phyloP scores from a whole-genome alignment of 2,797 vertebrate genomes.

The Artibeus jamaicensis region DNA sequence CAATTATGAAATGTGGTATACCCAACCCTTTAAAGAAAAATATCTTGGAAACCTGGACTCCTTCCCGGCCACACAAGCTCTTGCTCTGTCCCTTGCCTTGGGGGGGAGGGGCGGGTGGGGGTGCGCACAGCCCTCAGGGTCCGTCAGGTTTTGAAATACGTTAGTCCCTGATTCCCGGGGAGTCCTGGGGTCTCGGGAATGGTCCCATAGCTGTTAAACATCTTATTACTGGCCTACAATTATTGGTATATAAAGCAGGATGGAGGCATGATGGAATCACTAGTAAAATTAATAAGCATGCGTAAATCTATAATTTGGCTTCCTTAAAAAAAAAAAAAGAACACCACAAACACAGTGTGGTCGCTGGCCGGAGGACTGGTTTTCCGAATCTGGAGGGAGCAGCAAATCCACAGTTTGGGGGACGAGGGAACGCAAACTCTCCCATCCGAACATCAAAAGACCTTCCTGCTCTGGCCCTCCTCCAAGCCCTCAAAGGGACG shows the following conservation, averaged over 20 bases:
- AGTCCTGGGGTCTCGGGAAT: not conserved
- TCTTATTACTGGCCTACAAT: not conserved
- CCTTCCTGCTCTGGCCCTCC: not conserved
- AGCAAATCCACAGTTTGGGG: not conserved
- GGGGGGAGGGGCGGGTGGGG: no score
- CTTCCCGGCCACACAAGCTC: not conserved
- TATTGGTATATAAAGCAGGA: not conserved
- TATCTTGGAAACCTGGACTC: not conserved
- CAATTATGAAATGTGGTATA: not conserved
- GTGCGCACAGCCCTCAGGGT: not conserved
- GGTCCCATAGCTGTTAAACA: not conserved
- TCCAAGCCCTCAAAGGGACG: not conserved
- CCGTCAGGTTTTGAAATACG: not conserved
- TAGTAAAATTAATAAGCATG: constrained; percentile 14
- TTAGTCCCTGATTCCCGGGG: not conserved
- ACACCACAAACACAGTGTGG: not conserved
- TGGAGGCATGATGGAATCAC: not conserved
- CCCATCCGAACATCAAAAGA: not conserved
- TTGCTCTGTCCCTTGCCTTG: not conserved
- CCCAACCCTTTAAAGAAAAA: not conserved
- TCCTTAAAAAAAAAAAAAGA: not conserved
- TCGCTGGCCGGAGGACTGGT: not conserved
- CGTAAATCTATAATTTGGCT: constrained; percentile 29
- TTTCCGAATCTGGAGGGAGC: not conserved
- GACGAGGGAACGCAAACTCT: not conserved